phyloP scores from a whole-genome alignment of 2,888 invertebrate genomes.

The Drosophila anceps region DNA sequence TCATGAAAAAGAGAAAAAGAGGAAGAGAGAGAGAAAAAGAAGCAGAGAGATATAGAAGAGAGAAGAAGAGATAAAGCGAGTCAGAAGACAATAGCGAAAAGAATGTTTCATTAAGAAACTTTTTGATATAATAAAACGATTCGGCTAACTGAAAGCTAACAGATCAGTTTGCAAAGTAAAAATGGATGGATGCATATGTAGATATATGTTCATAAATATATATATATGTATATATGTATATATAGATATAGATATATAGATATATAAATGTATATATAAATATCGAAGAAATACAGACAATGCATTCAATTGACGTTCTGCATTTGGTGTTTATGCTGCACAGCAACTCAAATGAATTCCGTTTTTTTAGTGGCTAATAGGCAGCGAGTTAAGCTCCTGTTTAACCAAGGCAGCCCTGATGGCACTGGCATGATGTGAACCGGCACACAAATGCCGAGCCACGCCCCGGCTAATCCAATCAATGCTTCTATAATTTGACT shows the following conservation, averaged over 20 bases:
- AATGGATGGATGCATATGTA: too few relatives aligned
- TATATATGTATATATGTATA: too few relatives aligned
- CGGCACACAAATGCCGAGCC: conserved; percentile 12
- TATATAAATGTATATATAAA: too few relatives aligned
- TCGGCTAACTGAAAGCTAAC: too few relatives aligned
- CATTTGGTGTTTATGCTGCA: neutral
- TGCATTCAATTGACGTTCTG: neutral
- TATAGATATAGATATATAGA: neutral
- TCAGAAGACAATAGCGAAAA: too few relatives aligned
- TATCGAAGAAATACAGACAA: neutral
- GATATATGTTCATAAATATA: too few relatives aligned
- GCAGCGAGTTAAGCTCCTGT: neutral
- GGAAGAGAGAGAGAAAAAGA: neutral
- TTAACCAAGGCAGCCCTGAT: neutral
- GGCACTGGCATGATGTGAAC: neutral
- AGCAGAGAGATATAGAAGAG: too few relatives aligned
- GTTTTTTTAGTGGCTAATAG: neutral
- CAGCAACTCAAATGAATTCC: neutral
- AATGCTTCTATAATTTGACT: conserved; percentile 46
- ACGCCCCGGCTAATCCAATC: conserved; percentile 59
- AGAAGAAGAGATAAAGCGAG: neutral
- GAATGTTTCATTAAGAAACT: too few relatives aligned
- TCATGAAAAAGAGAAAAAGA: neutral
- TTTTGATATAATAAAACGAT: too few relatives aligned
- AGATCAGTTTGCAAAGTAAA: too few relatives aligned